Base-by-base conservation (phyloP, 2,888 invertebrate species). In the Caprella mutica region DNA sequence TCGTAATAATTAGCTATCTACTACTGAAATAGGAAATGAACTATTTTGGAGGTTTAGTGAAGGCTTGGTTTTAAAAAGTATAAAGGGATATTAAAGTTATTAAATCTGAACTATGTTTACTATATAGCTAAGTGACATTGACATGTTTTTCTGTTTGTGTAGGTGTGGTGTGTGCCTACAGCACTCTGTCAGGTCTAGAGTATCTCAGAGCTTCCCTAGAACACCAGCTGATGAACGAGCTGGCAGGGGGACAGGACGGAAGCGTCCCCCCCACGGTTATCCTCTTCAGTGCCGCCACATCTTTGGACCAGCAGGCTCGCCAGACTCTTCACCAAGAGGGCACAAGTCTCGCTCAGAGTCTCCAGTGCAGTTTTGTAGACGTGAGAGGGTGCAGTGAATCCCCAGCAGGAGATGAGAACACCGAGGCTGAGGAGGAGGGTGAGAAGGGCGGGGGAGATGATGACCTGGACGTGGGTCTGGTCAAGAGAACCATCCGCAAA, bases 231-330 rank as follows among this genome's bases (percentile, higher is more conserved):
- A 76, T 92, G 9, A 85, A 87, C 19, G 91, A 92, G 77, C 77
- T 92, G 58, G 89, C 90, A 69, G n/a, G n/a, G n/a, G n/a, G n/a
- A n/a, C 84, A 88, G 68, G 90, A 92, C 70, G 92, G 92, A 70
- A 85, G 86, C 12, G 87, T 91, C 72, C 88, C 92, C 66, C 93
- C 93, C 2, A 83, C 92, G 69, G 90, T 92, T 46, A 81, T 94
- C 68, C 83, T 94, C 75, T 89, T 92, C 72, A 84, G 90, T 26
- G 87, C 88, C 71, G 89, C 91, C 73, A 78, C 85, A 14, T 78
- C 78, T 59, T 81, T 88, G 71, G 85, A 85, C 66, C 89, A 91
- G 72, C 84, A 86, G 68, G 91, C 90, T 71, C 77, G 86, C n/a
- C 78, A 85, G 65, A 81, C 85, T 69, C 77, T 94, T 56, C 81